Evolutionary conservation across 2,113 vertebrate genomes (phyloP), one percentile per base, ranked within the genome.

Genomic region (Sisor rabdophorus): DNA sequence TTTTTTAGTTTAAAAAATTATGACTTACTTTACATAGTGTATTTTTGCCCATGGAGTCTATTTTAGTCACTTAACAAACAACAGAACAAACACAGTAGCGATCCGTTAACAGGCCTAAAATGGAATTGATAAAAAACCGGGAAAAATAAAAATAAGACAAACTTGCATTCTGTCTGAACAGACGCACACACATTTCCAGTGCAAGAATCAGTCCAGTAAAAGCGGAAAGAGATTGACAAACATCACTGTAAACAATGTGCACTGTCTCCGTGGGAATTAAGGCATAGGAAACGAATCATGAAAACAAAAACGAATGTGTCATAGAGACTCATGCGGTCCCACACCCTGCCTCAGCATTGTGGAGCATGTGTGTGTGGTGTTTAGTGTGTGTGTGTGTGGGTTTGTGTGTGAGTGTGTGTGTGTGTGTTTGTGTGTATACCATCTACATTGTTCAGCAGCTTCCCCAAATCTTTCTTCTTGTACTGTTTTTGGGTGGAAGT

Each of bases 381-480:
- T n/a, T n/a, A n/a, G 53, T 60, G 26, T 52, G 50, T 79, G 80
- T 61, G 50, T 67, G 79, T 20, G 48, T 47, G 55, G 30, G 22
- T 44, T 32, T 60, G 26, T 52, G 50, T 79, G 80, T 61, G n/a
- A n/a, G 61, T 67, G 47, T 52, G 59, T 50, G 22, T 44, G 53
- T 60, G 26, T 52, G 50, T 79, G 80, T 61, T 36, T 67, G 79
- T 20, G 48, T 47, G 55, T 61, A n/a, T 78, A 86, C 80, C 85
- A 77, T 83, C 82, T 83, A 85, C 90, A 92, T 92, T 92, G 90
- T 92, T 91, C 84, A 81, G 63, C 59, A 30, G 86, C 67, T 91
- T 92, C 91, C 91, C 88, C 81, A 79, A 71, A 79, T 79, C 79
- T 79, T 80, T 83, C 60, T 82, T 81, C 73, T 83, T 77, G 73